Percentiles rank a stretch among this genome's conserved stretches.
These are phyloP conservation scores for Globodera ellingtonae DNA, from an alignment of 1,140 invertebrate genomes.

Conservation along the genomic window DNA sequence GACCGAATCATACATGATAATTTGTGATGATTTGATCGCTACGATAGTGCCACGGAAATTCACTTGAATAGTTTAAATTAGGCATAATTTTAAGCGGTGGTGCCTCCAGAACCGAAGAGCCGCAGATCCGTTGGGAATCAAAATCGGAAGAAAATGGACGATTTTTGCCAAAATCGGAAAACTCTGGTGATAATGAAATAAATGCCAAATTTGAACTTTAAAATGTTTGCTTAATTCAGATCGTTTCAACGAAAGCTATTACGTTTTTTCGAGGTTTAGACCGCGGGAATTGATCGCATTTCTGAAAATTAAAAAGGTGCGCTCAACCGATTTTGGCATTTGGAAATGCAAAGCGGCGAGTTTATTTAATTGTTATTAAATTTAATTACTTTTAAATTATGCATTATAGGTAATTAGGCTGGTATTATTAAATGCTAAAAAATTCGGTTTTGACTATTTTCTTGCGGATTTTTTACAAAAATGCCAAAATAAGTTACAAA, in stretches of 20 bases:
- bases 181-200: background rate
- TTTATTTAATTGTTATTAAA: background rate
- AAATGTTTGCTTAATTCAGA: background rate
- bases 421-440: too few species aligned
- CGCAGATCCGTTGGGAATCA: slow-evolving; percentile 15
- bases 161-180: background rate
- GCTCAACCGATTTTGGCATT: slow-evolving; percentile 10
- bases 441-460: too few species aligned
- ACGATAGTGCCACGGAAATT: too few species aligned
- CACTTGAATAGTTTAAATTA: background rate
- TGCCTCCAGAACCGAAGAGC: slow-evolving; percentile 2
- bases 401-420: background rate
- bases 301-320: slow-evolving; percentile 13
- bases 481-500: too few species aligned
- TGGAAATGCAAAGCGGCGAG: slow-evolving; percentile 29
- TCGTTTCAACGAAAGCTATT: slow-evolving; percentile 16
- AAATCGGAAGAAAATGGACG: slow-evolving; percentile 17
- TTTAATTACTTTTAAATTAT: slow-evolving; percentile 14
- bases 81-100: slow-evolving; percentile 12
- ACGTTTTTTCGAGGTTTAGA: slow-evolving; percentile 25
- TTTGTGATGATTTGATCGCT: too few species aligned
- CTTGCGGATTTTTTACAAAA: too few species aligned
- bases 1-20: too few species aligned
- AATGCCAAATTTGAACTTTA: background rate
- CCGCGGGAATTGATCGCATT: slow-evolving; percentile 19